A percentile compares a stretch with the other conserved stretches of the same genome.
Evolutionary conservation across 2,113 vertebrate species (phyloP).

Genomic region (Rutilus rutilus): DNA sequence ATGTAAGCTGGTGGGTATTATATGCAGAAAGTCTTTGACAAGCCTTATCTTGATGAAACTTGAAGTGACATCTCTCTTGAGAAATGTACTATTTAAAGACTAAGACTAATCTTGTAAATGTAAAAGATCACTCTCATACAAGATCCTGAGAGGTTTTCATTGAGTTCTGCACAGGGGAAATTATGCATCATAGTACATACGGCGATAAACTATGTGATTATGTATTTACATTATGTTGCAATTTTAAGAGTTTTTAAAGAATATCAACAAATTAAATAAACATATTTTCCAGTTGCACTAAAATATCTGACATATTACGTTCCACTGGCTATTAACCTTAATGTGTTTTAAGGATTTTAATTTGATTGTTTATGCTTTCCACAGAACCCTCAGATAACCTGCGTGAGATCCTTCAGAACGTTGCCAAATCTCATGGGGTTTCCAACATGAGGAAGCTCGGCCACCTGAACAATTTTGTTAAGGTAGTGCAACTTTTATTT

Average conservation of each 20-base stretch:
- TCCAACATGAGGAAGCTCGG: slow-evolving; percentile 89
- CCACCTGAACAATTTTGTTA: slow-evolving; percentile 90
- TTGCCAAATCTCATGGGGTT: slow-evolving; percentile 84
- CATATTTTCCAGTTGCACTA: neutral
- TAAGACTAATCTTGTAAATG: neutral
- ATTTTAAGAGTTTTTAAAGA: neutral
- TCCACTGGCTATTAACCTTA: neutral
- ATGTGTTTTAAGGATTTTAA: neutral
- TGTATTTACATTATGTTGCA: neutral
- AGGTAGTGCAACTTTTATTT: slow-evolving; percentile 68
- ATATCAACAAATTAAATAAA: neutral
- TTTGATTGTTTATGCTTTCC: neutral
- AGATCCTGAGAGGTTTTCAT: neutral
- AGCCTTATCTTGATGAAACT: neutral
- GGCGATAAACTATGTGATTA: neutral
- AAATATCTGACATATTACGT: too few species aligned
- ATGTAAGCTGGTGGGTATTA: neutral
- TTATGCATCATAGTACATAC: neutral
- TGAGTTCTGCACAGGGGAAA: neutral
- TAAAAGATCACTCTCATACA: neutral
- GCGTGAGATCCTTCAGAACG: slow-evolving; percentile 88
- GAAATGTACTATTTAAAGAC: neutral
- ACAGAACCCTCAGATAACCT: slow-evolving; percentile 86
- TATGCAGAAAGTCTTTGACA: neutral
- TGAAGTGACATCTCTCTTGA: neutral